Percentiles rank a stretch among this genome's conserved stretches.
phyloP scores from a whole-genome alignment of 2,797 vertebrate genomes.

The Dromococcyx pavoninus region DNA sequence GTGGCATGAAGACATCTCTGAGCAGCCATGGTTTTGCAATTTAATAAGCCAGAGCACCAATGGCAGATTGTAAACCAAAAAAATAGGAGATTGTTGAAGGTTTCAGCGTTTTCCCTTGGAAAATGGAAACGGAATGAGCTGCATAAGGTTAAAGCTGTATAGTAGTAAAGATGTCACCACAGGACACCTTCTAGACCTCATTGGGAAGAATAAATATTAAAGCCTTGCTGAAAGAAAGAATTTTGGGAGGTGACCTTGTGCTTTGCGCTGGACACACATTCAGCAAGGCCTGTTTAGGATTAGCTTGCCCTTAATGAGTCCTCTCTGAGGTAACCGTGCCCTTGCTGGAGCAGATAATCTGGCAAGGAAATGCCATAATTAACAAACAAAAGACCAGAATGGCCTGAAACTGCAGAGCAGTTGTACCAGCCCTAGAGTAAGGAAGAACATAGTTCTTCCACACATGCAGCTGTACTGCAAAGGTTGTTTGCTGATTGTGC shows the following conservation, averaged over 20 bases:
- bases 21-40: neutral
- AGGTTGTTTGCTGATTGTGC: neutral
- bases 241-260: neutral
- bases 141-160: neutral
- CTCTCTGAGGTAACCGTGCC: neutral
- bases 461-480: neutral
- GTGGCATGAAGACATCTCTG: neutral
- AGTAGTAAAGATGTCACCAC: neutral
- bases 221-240: neutral
- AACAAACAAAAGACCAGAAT: neutral
- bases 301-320: neutral
- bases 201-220: neutral
- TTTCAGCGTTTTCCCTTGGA: neutral
- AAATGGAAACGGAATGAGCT: neutral
- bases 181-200: neutral
- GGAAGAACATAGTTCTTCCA: neutral
- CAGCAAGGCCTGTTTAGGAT: neutral
- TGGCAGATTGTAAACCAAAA: neutral
- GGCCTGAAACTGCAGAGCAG: neutral
- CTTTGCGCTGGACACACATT: accelerated
- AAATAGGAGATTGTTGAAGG: neutral
- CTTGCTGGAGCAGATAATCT: neutral
- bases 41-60: neutral
- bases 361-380: neutral
- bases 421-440: neutral